Evolutionary conservation across 2,888 invertebrate genomes (phyloP).

Genomic region (Drosophila paranaensis): DNA sequence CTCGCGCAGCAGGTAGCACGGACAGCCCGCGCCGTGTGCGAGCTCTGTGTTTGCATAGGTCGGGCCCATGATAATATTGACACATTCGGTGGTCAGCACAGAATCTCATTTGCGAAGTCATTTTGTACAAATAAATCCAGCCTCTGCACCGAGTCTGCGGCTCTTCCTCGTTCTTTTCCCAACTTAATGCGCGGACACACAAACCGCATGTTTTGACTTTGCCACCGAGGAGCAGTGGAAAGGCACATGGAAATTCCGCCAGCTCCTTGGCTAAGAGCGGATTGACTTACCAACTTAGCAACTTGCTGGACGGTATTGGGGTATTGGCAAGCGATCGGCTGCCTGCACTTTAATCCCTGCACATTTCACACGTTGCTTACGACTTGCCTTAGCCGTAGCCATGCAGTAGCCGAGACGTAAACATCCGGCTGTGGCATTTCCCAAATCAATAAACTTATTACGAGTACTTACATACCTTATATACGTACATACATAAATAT

Average conservation of each 20-base stretch:
- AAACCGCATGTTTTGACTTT: constrained; percentile 81
- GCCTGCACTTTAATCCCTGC: constrained; percentile 51
- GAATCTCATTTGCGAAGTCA: constrained; percentile 84
- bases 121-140: constrained; percentile 82
- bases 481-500: not conserved
- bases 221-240: constrained; percentile 22
- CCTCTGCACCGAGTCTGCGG: constrained; percentile 40
- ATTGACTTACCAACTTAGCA: constrained; percentile 81
- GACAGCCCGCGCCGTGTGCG: constrained; percentile 34
- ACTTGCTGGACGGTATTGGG: constrained; percentile 53
- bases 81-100: constrained; percentile 69
- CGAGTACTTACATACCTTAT: constrained; percentile 26
- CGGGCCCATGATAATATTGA: constrained; percentile 79
- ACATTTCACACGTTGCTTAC: constrained; percentile 71
- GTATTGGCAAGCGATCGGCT: constrained; percentile 14
- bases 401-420: constrained; percentile 56
- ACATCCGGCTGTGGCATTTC: constrained; percentile 75
- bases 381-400: constrained; percentile 29
- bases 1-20: constrained; percentile 67
- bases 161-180: constrained; percentile 42
- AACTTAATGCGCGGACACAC: constrained; percentile 52
- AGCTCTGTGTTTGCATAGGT: constrained; percentile 66
- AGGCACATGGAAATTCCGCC: constrained; percentile 52
- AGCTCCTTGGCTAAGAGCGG: constrained; percentile 54
- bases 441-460: constrained; percentile 78